Evolutionary conservation across 2,797 vertebrate genomes (phyloP).

Genomic region (Danio jaintianensis): DNA sequence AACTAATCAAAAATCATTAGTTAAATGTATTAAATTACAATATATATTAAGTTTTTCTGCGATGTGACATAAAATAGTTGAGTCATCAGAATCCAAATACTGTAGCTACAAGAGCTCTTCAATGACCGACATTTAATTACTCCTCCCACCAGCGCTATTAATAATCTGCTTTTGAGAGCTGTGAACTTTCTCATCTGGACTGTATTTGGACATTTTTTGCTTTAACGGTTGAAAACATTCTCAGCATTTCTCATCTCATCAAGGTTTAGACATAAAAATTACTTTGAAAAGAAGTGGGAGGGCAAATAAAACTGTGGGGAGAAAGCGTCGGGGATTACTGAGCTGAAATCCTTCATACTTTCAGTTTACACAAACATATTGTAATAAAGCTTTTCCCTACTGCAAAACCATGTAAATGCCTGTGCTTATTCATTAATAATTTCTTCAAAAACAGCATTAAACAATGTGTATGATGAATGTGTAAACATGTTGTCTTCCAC

Average conservation of each 20-base stretch:
- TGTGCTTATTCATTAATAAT: too few relatives aligned
- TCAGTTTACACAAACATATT: too few relatives aligned
- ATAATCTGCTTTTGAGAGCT: neutral
- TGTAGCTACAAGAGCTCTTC: neutral
- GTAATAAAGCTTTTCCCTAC: too few relatives aligned
- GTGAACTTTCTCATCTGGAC: neutral
- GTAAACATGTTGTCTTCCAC: neutral
- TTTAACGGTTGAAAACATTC: neutral
- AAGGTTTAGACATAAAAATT: neutral
- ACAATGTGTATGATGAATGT: neutral
- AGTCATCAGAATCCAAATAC: neutral
- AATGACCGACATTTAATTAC: slow-evolving; percentile 17
- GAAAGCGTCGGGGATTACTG: neutral
- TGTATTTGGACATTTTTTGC: neutral
- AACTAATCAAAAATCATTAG: slow-evolving; percentile 13
- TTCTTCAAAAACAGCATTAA: neutral
- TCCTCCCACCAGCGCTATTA: neutral
- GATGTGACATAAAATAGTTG: slow-evolving; percentile 1
- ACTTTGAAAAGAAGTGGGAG: neutral
- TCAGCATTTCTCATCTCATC: neutral
- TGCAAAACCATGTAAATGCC: too few relatives aligned
- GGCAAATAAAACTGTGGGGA: neutral
- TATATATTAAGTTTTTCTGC: neutral
- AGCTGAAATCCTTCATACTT: too few relatives aligned
- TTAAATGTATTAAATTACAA: slow-evolving; percentile 39